Evolutionary conservation across 1,140 invertebrate genomes (phyloP).

Genomic region (Diabrotica virgifera): DNA sequence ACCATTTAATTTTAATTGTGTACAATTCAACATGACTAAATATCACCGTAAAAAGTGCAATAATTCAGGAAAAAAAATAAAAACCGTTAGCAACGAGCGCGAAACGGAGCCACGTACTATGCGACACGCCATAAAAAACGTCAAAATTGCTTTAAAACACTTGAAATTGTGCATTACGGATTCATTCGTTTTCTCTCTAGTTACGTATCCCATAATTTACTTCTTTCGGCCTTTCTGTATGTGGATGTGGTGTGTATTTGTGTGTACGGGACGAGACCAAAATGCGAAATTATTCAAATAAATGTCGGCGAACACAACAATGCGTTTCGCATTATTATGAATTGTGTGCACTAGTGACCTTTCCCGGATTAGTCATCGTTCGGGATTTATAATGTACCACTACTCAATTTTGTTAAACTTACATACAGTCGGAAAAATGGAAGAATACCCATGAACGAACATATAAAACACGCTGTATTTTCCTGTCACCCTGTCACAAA

Average conservation of each 20-base stretch:
- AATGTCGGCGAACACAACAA: background rate
- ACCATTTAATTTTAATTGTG: too few relatives aligned
- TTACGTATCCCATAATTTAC: conserved; percentile 7
- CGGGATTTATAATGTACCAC: too few relatives aligned
- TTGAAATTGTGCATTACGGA: conserved; percentile 9
- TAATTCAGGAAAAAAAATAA: too few relatives aligned
- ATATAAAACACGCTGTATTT: too few relatives aligned
- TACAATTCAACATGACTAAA: too few relatives aligned
- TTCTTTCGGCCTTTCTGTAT: conserved; percentile 6
- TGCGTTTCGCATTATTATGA: conserved; percentile 13
- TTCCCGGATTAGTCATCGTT: too few relatives aligned
- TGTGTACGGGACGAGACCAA: conserved; percentile 7
- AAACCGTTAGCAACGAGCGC: background rate
- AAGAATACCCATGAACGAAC: too few relatives aligned
- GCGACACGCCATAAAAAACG: conserved; percentile 6
- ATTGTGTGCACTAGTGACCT: conserved; percentile 5
- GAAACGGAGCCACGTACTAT: conserved; percentile 4
- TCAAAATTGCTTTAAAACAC: conserved; percentile 7
- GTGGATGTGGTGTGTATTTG: conserved; percentile 2
- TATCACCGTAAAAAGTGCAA: too few relatives aligned
- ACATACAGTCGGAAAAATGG: too few relatives aligned
- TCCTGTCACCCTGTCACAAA: too few relatives aligned
- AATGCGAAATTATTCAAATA: conserved; percentile 15
- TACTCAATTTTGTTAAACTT: too few relatives aligned
- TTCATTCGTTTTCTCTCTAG: conserved; percentile 6